Evolutionary conservation across 1,140 invertebrate genomes (phyloP).

Genomic region (Drosophila azteca): DNA sequence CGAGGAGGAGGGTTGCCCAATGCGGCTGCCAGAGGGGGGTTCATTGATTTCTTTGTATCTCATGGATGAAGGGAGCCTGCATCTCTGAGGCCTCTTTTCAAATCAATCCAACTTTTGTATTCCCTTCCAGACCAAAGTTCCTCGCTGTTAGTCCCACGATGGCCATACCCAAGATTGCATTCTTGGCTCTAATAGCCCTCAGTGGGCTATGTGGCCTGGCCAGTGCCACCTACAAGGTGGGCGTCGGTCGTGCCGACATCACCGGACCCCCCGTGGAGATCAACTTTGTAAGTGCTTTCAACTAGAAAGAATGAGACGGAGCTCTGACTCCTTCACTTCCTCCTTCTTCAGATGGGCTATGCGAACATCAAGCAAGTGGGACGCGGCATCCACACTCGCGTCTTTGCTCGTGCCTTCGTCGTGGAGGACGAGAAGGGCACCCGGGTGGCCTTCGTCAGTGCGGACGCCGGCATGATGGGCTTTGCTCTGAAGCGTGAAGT

Average conservation of each 20-base stretch:
- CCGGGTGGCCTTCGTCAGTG: conserved; percentile 90
- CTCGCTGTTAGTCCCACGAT: conserved; percentile 21
- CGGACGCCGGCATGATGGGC: conserved; percentile 90
- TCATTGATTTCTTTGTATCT: not conserved
- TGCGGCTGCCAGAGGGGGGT: not conserved
- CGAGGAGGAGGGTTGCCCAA: conserved; percentile 13
- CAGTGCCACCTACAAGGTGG: conserved; percentile 85
- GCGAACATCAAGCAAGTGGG: conserved; percentile 93
- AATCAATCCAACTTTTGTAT: not conserved
- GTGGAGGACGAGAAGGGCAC: conserved; percentile 89
- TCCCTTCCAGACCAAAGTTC: conserved; percentile 6
- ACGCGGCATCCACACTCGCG: conserved; percentile 92
- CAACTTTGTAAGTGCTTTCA: conserved; percentile 90
- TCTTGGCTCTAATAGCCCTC: conserved; percentile 52
- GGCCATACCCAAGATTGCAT: conserved; percentile 37
- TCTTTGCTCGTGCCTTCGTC: conserved; percentile 94
- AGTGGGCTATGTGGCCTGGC: conserved; percentile 27
- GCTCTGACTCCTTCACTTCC: not conserved
- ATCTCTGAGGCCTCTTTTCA: not conserved
- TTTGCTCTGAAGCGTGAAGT: conserved; percentile 90
- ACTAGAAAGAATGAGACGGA: too few species aligned
- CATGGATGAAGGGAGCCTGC: not conserved
- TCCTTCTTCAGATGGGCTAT: conserved; percentile 93
- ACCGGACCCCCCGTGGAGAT: conserved; percentile 96
- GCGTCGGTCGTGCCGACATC: conserved; percentile 92